Percentiles rank a stretch among this genome's conserved stretches.
These are phyloP conservation scores for Pogonomyrmex californicus DNA, from an alignment of 1,140 invertebrate genomes.

Conservation along the genomic window DNA sequence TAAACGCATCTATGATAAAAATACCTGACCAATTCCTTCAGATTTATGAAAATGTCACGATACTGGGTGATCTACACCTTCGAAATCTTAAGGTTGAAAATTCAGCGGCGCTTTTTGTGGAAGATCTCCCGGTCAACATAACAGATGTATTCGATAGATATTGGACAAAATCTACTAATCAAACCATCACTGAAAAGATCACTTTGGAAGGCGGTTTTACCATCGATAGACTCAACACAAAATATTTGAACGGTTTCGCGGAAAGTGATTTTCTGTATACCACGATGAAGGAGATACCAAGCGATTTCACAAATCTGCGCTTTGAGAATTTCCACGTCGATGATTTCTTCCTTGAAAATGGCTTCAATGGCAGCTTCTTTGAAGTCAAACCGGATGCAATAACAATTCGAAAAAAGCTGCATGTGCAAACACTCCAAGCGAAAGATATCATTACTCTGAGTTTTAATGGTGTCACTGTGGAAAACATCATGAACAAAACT, in stretches of 20 bases:
- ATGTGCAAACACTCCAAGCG: constrained; percentile 62
- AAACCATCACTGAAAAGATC: constrained; percentile 64
- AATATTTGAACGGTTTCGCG: constrained; percentile 73
- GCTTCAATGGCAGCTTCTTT: constrained; percentile 32
- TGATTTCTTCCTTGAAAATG: constrained; percentile 34
- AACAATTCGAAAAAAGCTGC: constrained; percentile 57
- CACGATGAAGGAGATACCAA: constrained; percentile 53
- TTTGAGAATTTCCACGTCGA: constrained; percentile 72
- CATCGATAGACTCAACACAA: constrained; percentile 70
- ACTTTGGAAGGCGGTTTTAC: constrained; percentile 65
- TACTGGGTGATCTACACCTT: constrained; percentile 65
- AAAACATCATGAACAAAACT: constrained; percentile 63
- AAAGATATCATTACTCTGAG: constrained; percentile 60
- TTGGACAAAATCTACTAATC: constrained; percentile 79
- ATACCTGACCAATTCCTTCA: constrained; percentile 48
- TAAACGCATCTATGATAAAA: background rate
- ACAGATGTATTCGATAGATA: constrained; percentile 44
- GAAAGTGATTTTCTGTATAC: constrained; percentile 78
- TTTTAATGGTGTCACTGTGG: constrained; percentile 72
- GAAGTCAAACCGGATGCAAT: constrained; percentile 43
- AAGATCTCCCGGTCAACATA: constrained; percentile 22
- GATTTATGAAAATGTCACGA: constrained; percentile 70
- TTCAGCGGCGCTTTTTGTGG: constrained; percentile 24
- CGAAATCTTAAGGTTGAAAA: constrained; percentile 51
- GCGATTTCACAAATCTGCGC: constrained; percentile 62